These are phyloP conservation scores for Magallana nippona DNA, from an alignment of 2,888 invertebrate species.

Conservation along the genomic window DNA sequence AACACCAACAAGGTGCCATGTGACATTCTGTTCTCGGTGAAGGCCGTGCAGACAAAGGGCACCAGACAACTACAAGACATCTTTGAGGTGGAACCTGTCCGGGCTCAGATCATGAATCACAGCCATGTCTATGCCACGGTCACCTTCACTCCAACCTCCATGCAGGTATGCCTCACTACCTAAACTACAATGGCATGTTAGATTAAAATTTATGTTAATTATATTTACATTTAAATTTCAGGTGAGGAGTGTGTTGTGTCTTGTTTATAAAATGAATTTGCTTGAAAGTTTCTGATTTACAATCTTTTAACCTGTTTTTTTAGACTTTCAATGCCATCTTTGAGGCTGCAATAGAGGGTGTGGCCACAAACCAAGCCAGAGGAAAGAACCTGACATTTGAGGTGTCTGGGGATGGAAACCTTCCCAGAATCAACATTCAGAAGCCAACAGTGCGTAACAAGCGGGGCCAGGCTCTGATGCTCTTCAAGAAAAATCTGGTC, in stretches of 20 bases:
- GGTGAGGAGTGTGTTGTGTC: background rate
- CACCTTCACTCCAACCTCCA: slow-evolving; percentile 79
- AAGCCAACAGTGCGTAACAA: slow-evolving; percentile 78
- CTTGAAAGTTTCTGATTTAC: background rate
- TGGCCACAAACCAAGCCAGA: slow-evolving; percentile 73
- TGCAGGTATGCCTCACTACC: slow-evolving; percentile 74
- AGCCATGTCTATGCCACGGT: slow-evolving; percentile 78
- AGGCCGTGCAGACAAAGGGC: slow-evolving; percentile 68
- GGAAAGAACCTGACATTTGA: slow-evolving; percentile 78
- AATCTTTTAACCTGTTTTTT: slow-evolving; percentile 38
- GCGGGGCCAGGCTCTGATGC: slow-evolving; percentile 78
- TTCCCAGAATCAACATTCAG: slow-evolving; percentile 77
- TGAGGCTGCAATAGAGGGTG: slow-evolving; percentile 77
- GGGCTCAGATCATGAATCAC: slow-evolving; percentile 78
- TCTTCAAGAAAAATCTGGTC: slow-evolving; percentile 77
- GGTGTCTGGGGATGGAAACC: slow-evolving; percentile 79
- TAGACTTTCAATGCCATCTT: slow-evolving; percentile 77
- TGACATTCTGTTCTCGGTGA: slow-evolving; percentile 77
- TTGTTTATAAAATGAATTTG: background rate
- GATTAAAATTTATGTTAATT: background rate
- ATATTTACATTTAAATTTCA: slow-evolving; percentile 17
- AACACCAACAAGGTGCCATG: slow-evolving; percentile 79
- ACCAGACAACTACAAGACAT: slow-evolving; percentile 72
- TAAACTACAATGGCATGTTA: background rate
- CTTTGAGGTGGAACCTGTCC: slow-evolving; percentile 78